Evolutionary conservation across 2,113 vertebrate genomes (phyloP).

Genomic region (Serinus canaria): DNA sequence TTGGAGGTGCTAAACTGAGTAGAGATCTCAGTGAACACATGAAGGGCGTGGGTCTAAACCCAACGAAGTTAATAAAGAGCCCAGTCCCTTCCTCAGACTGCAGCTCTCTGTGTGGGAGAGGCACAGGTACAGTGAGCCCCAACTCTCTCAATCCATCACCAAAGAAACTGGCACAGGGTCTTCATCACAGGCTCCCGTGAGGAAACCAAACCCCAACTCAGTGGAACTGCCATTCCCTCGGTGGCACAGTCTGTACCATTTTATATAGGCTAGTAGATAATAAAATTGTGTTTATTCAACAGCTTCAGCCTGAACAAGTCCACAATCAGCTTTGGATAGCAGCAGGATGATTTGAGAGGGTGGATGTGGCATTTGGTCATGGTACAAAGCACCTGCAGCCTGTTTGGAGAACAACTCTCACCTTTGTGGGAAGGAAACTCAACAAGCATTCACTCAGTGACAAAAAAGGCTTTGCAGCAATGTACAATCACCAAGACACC

Average conservation of each 20-base stretch:
- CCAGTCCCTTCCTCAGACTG: not conserved
- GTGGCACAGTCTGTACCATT: not conserved
- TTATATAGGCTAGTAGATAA: not conserved
- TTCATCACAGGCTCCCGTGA: rapidly evolving
- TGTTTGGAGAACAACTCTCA: not conserved
- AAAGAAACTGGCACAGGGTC: not conserved
- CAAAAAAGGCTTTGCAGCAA: not conserved
- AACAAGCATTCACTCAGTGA: not conserved
- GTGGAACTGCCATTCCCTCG: not conserved
- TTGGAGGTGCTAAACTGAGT: rapidly evolving
- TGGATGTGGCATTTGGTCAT: not conserved
- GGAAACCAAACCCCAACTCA: not conserved
- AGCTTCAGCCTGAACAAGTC: not conserved
- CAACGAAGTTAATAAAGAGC: not conserved
- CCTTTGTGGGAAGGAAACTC: not conserved
- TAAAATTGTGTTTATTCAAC: not conserved
- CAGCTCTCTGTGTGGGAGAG: not conserved
- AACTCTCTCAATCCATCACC: not conserved
- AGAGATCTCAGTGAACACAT: rapidly evolving
- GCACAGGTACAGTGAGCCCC: not conserved
- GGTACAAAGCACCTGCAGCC: not conserved
- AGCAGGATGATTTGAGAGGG: not conserved
- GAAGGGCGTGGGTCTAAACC: not conserved
- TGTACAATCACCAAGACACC: not conserved
- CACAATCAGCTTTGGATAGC: rapidly evolving